phyloP scores from a whole-genome alignment of 1,140 invertebrate genomes.

The Drosophila gunungcola region DNA sequence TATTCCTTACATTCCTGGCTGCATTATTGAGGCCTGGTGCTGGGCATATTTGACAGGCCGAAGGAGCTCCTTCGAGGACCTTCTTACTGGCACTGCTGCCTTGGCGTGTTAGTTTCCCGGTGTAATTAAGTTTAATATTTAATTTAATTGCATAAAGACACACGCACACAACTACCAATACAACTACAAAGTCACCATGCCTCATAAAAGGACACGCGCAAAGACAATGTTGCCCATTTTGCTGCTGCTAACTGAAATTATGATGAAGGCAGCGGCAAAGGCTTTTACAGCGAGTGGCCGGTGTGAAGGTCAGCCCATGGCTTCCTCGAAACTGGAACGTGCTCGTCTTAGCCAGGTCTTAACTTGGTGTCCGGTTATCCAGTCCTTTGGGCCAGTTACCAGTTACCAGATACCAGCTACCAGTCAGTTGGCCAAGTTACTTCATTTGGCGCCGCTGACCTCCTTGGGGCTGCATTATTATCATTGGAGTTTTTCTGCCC shows the following conservation, averaged over 20 bases:
- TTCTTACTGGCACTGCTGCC: conserved; percentile 15
- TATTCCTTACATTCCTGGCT: conserved; percentile 79
- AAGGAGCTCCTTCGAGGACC: conserved; percentile 29
- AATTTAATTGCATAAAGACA: conserved; percentile 81
- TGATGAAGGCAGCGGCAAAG: conserved; percentile 65
- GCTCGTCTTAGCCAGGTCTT: conserved; percentile 38
- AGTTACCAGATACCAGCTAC: not conserved
- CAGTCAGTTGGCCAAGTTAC: conserved; percentile 48
- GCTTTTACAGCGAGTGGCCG: conserved; percentile 27
- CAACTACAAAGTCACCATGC: conserved; percentile 17
- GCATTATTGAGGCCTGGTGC: conserved; percentile 78
- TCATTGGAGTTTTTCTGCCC: conserved; percentile 63
- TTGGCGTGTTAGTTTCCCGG: conserved; percentile 71
- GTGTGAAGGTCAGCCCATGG: conserved; percentile 53
- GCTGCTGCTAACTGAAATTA: conserved; percentile 66
- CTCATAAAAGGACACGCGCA: conserved; percentile 72
- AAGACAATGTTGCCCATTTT: conserved; percentile 63
- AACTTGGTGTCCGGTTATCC: conserved; percentile 24
- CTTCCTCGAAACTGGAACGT: conserved; percentile 42
- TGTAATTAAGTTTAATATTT: conserved; percentile 84
- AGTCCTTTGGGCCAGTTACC: conserved; percentile 14
- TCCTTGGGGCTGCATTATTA: conserved; percentile 73
- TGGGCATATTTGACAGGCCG: conserved; percentile 70
- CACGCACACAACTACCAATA: conserved; percentile 39
- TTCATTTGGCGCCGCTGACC: conserved; percentile 66